Evolutionary conservation across 2,797 vertebrate genomes (phyloP), one percentile per base, ranked within the genome.

Genomic region (Neostethus bicornis): DNA sequence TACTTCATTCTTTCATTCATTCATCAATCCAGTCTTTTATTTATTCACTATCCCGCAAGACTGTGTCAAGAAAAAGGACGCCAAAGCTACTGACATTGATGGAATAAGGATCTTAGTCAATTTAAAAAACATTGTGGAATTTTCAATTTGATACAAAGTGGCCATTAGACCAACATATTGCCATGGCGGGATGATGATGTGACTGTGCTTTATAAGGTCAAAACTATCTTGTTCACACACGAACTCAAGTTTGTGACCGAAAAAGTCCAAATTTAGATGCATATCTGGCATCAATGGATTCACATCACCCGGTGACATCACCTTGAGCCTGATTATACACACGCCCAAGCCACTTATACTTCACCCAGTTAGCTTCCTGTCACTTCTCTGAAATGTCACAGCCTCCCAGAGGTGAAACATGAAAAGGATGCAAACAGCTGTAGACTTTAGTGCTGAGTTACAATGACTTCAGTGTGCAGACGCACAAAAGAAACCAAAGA

Each of bases 401-500:
- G 24, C 34, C 43, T 14, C 59, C 55, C 62, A 44, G 51, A 51
- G 49, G 34, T 69, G 69, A 68, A 57, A 66, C 47, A 45, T 35
- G 48, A 62, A 51, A 10, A 54, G 35, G 25, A 43, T 44, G 8
- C 46, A 49, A 52, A 47, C 28, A 65, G 55, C 48, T 20, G 54
- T 50, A 29, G 29, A 24, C 23, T 5, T 24, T 31, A 13, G 3
- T 39, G 5, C 16, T n/a, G 32, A 9, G 28, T 25, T 32, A 25
- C 29, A 31, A 12, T 31, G 11, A 31, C 29, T 31, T 12, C 29
- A 29, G 69, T 51, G 26, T 10, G 19, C 75, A 57, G 43, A 31
- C 17, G 37, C 46, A 51, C 66, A 51, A 70, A n/a, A 45, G 39
- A 61, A 68, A 56, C 34, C 44, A 21, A 61, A 35, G 72, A 51